phyloP scores from a whole-genome alignment of 2,888 invertebrate species.

The Glyphotaelius pellucidus region DNA sequence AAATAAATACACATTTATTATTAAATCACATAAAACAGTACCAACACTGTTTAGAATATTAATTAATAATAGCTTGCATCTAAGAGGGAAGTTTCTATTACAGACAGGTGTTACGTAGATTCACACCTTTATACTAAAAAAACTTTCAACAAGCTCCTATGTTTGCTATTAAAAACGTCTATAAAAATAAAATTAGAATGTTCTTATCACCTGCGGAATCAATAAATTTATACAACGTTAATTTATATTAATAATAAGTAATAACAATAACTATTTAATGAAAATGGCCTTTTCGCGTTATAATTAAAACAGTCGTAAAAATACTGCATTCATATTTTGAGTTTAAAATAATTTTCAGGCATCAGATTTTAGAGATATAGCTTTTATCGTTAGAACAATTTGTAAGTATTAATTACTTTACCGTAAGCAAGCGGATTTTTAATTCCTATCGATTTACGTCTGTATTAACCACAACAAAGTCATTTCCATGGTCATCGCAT shows the following conservation, averaged over 20 bases:
- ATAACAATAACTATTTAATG: slow-evolving; percentile 40
- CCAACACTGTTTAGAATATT: neutral
- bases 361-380: neutral
- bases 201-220: slow-evolving; percentile 29
- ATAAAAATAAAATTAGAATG: slow-evolving; percentile 14
- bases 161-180: neutral
- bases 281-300: slow-evolving; percentile 34
- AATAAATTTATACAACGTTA: slow-evolving; percentile 48
- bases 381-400: neutral
- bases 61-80: neutral
- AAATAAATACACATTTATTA: neutral
- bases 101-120: slow-evolving; percentile 19
- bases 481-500: neutral
- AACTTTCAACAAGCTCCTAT: neutral
- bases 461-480: neutral
- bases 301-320: slow-evolving; percentile 37
- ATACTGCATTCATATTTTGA: slow-evolving; percentile 2
- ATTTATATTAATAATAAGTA: slow-evolving; percentile 37
- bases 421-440: neutral
- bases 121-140: slow-evolving; percentile 33
- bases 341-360: neutral
- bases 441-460: neutral
- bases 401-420: neutral
- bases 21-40: neutral
- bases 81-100: neutral